phyloP scores from a whole-genome alignment of 2,113 vertebrate genomes.

The Leucoraja erinaceus region DNA sequence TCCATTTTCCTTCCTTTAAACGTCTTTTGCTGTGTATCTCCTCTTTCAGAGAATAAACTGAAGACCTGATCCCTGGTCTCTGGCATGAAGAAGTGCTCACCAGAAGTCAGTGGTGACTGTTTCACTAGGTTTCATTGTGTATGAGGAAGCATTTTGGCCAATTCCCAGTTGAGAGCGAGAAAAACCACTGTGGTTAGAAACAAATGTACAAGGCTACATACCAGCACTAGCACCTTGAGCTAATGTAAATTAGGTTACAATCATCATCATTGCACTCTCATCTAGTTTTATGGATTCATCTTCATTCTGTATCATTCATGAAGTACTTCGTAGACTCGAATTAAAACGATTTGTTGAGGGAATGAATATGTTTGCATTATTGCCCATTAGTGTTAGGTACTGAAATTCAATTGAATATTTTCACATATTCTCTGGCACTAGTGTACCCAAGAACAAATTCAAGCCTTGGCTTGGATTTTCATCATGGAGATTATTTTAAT shows the following conservation, averaged over 20 bases:
- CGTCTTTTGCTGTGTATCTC: background rate
- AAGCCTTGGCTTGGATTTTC: background rate
- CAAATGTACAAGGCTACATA: background rate
- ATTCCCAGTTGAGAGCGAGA: background rate
- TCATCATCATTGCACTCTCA: background rate
- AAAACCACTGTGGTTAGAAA: background rate
- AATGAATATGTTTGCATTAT: background rate
- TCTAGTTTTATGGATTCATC: background rate
- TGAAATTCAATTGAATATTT: conserved; percentile 1
- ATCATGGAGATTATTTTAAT: background rate
- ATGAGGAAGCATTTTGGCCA: background rate
- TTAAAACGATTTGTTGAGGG: background rate
- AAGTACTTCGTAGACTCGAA: background rate
- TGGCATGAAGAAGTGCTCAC: background rate
- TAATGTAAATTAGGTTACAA: background rate
- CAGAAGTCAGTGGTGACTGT: background rate
- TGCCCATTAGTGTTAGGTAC: background rate
- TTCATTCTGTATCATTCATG: background rate
- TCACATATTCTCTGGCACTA: background rate
- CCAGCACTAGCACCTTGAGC: background rate
- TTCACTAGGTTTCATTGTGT: background rate
- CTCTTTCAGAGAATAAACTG: background rate
- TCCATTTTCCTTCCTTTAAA: background rate
- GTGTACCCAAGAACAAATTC: background rate
- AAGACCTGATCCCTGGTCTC: background rate